Evolutionary conservation across 2,113 vertebrate genomes (phyloP).

Genomic region (Phyllopteryx taeniolatus): DNA sequence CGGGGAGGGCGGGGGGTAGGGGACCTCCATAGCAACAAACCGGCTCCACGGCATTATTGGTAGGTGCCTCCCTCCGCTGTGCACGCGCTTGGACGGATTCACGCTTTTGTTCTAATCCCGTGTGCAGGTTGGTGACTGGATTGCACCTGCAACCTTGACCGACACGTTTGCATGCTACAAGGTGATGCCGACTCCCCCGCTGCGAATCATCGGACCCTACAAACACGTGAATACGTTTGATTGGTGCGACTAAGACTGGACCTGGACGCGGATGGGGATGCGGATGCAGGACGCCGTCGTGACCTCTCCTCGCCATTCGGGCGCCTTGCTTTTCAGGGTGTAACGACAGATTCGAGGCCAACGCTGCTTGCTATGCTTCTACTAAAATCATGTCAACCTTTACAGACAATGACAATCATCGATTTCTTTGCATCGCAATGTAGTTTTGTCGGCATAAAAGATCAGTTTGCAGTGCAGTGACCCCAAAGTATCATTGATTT

Average conservation of each 20-base stretch:
- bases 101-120: conserved; percentile 6
- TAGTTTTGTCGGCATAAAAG: not conserved
- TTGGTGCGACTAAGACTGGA: not conserved
- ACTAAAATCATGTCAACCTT: not conserved
- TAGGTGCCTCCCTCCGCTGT: conserved; percentile 48
- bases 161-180: not conserved
- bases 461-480: not conserved
- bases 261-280: not conserved
- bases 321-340: not conserved
- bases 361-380: too few relatives aligned
- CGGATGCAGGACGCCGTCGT: not conserved
- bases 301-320: not conserved
- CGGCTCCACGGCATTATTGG: conserved; percentile 54
- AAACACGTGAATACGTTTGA: not conserved
- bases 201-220: not conserved
- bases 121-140: conserved; percentile 2
- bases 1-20: conserved; percentile 29
- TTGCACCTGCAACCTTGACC: conserved; percentile 1
- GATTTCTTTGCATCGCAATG: not conserved
- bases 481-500: too few relatives aligned
- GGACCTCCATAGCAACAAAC: conserved; percentile 59
- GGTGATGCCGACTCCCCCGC: not conserved
- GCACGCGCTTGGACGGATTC: not conserved
- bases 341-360: too few relatives aligned
- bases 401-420: not conserved